These are phyloP conservation scores for Himalopsyche kuldschensis DNA, from an alignment of 2,888 invertebrate species.

Conservation along the genomic window DNA sequence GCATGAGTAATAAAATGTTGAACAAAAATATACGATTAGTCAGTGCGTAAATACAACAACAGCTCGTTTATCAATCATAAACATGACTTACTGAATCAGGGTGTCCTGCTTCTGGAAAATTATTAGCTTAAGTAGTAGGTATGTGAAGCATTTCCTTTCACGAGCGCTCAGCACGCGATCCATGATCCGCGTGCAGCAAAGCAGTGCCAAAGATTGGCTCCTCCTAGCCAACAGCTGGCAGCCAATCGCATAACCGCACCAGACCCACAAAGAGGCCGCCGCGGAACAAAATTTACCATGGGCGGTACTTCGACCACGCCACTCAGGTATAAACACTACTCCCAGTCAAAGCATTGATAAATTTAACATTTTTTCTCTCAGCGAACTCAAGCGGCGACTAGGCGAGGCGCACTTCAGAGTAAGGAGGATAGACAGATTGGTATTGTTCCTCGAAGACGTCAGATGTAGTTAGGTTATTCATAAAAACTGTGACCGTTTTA, in stretches of 20 bases:
- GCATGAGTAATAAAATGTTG: not conserved
- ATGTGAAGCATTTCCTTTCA: not conserved
- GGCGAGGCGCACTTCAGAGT: not conserved
- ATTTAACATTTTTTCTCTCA: not conserved
- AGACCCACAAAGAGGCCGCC: not conserved
- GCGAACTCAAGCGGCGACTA: not conserved
- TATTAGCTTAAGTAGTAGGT: not conserved
- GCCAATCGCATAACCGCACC: not conserved
- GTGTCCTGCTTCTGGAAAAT: not conserved
- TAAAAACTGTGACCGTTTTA: not conserved
- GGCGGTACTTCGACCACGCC: not conserved
- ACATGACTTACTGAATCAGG: not conserved
- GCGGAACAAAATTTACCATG: not conserved
- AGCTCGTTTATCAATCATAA: not conserved
- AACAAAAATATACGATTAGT: not conserved
- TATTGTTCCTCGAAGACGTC: not conserved
- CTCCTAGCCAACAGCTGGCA: not conserved
- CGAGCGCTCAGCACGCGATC: not conserved
- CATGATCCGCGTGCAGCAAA: not conserved
- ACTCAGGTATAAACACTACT: slow-evolving; percentile 5
- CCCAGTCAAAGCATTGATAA: not conserved
- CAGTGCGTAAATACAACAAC: not conserved
- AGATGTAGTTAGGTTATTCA: not conserved
- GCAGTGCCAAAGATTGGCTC: not conserved
- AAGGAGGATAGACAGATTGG: not conserved